Evolutionary conservation across 2,888 invertebrate species (phyloP), one percentile per base, ranked within the genome.

Genomic region (Drosophila mettleri): DNA sequence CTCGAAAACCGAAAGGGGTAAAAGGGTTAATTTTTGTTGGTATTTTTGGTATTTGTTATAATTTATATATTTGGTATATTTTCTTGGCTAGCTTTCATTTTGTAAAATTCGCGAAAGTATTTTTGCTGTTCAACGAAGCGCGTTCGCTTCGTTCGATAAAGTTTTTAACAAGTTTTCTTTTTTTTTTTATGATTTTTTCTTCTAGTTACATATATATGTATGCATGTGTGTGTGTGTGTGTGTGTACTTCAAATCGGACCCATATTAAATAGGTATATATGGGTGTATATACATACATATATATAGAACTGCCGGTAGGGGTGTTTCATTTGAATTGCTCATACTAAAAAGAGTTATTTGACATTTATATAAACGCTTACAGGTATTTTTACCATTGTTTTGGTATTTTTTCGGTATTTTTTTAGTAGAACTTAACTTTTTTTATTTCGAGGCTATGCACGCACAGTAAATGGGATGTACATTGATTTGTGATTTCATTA

Each of bases 301-400:
- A 43, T 59, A 64, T 80, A 81, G 70, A 83, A 72, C 69, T 87
- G 83, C 72, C 81, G 81, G 81, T 82, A 82, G 81, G 88, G 81
- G 80, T 82, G 81, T 82, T 88, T 82, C 81, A 85, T 87, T 43
- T 43, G 43, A 43, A 43, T 81, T 86, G 61, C 58, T 74, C 62
- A 67, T 53, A 74, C 69, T 74, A 69, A 55, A 70, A 60, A 67
- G 46, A 67, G 27, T 75, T 63, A 54, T 27, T 14, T 80, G 57
- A 66, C 58, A 63, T 62, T 74, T 63, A 63, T 70, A 63, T 74
- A 62, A 62, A 74, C 78, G 24, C 57, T 57, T 77, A 72, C n/a
- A 45, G 4, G 31, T 57, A 55, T 36, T 52, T 36, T 48, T 66
- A 12, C 1, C 10, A 16, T 49, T 34, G 3, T 20, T 51, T 16